phyloP scores from a whole-genome alignment of 1,140 invertebrate species.

The Bicyclus anynana region DNA sequence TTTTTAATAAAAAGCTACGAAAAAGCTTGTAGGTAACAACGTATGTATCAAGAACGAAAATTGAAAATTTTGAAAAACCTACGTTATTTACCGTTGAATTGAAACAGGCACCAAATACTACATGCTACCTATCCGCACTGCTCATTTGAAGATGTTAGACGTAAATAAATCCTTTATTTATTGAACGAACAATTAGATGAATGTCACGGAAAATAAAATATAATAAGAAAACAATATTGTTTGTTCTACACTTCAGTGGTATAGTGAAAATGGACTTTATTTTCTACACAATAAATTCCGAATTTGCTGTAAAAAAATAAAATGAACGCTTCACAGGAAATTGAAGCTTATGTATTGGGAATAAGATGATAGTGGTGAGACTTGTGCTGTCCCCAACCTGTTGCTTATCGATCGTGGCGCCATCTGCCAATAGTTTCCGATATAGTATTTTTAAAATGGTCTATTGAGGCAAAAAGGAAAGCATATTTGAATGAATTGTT shows the following conservation, averaged over 20 bases:
- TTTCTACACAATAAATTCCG: background rate
- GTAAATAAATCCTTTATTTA: background rate
- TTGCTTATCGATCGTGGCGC: background rate
- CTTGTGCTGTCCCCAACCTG: background rate
- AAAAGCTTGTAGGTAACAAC: too few relatives aligned
- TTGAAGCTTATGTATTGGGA: background rate
- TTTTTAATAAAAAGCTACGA: too few relatives aligned
- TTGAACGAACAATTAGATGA: background rate
- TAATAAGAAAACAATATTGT: background rate
- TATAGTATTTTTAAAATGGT: background rate
- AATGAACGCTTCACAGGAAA: background rate
- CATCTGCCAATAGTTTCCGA: background rate
- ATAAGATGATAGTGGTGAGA: background rate
- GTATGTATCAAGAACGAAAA: too few relatives aligned
- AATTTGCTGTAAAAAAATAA: background rate
- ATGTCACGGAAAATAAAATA: background rate
- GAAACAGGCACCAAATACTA: too few relatives aligned
- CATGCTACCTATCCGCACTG: too few relatives aligned
- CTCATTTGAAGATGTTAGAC: background rate
- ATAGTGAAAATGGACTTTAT: slow-evolving; percentile 1
- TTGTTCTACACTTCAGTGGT: background rate
- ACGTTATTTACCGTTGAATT: too few relatives aligned
- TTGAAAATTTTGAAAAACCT: too few relatives aligned
- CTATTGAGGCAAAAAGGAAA: too few relatives aligned
- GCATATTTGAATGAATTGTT: too few relatives aligned